Base-by-base conservation (phyloP, 53 echinoderm and acorn worm species). In the Stichopus horrens region DNA sequence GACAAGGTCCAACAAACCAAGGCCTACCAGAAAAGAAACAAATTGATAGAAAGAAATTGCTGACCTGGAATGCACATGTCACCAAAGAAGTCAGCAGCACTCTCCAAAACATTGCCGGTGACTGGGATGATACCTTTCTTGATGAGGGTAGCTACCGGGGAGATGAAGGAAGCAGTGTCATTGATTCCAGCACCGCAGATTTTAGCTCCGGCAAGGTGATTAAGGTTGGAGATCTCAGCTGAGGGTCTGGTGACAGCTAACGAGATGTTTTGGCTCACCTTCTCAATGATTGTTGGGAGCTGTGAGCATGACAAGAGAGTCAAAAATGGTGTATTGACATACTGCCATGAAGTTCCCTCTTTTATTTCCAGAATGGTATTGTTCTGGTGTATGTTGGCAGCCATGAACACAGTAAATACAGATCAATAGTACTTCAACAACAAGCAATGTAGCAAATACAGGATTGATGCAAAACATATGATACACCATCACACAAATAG, bases 11-110 rank as follows among this genome's bases (percentile, higher is more conserved):
- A 59, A 59, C 59, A 59, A 23, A 52, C 10, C 75, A 20, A 74
- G 2, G 11, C 75, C 75, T n/a, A 9, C 75, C 75, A 9, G 11
- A 9, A 9, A 20, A 74, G 11, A 59, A 59, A 59, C 8, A 59
- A 59, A 59, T 0, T 59, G 59, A 59, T 9, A 2, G 59, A 59
- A 59, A 59, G 59, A 59, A 8, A 59, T 9, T 20, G 19, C 54
- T 76, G 54, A 97, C 97, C 97, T 90, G 97, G 97, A 13, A 95
- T 88, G 56, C 97, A 97, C 88, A 93, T 97, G 89, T 89, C 90
- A 75, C 88, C 83, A 79, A 97, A 95, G 88, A 93, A 97, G 57
- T 97, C 93, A 4, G 92, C 65, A 5, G 95, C 92, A 76, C 97
- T 97, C 89, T 97, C 95, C 37, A 94, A 86, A 57, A 86, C 86